Base-by-base conservation (phyloP, 2,888 invertebrate species). In the Zelleria hepariella region DNA sequence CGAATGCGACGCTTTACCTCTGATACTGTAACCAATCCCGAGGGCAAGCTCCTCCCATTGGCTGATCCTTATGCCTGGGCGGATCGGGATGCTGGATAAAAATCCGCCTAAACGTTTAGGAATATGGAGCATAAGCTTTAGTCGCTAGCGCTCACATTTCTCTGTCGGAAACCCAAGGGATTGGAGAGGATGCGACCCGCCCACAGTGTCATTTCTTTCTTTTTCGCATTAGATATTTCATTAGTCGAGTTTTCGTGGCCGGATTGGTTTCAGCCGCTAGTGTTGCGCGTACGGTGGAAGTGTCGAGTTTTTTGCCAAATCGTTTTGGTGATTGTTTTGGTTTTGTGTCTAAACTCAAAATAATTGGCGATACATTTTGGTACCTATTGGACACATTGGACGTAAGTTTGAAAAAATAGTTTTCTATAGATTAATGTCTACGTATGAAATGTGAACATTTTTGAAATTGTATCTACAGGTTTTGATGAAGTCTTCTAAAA, bases 251-350 rank as follows among this genome's bases (percentile, higher is more conserved):
- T 72, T 70, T 74, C 71, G 71, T 71, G 71, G 69, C 65, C 71
- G 72, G 78, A 75, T 77, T 77, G 75, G 76, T 81, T 82, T 81
- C 78, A 79, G 75, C 78, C 78, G 68, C 74, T 75, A 77, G 76
- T 72, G 77, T 69, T 67, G 67, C 70, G 78, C 78, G 74, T 78
- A 78, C 73, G 78, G 75, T 32, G 47, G 58, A 27, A 58, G 58
- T 56, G 54, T 7, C 54, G 25, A 51, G 51, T 51, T 18, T 51
- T 21, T 20, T 20, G 20, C 8, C 21, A 5, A 6, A 8, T 18
- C 23, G 23, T n/a, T 3, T 58, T 58, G 0, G 20, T 6, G 26
- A 47, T 23, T 5, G 73, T 67, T 71, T 42, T 15, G 32, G 15
- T 42, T 42, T 42, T 15, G 32, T 42, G 15, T 5, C 32, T 42